Conservation (phyloP, 2,797 vertebrate species). For the Tenualosa ilisha region DNA sequence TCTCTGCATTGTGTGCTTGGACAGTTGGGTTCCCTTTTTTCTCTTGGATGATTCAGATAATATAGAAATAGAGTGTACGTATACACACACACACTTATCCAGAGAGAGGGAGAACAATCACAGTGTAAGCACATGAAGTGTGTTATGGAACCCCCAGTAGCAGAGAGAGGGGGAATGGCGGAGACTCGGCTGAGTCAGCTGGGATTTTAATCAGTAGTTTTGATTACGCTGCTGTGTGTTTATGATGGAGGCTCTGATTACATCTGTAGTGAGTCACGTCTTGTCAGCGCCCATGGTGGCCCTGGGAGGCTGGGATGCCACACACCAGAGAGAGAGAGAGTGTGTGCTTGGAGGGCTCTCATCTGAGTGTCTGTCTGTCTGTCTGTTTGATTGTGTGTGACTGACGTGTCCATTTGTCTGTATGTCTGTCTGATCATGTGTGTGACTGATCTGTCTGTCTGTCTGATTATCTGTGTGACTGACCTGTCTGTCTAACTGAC, state of each 20-base stretch:
- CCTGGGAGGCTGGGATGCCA: background rate
- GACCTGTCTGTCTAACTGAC: background rate
- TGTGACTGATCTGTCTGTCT: background rate
- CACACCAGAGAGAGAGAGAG: background rate
- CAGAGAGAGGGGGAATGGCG: background rate
- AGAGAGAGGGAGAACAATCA: background rate
- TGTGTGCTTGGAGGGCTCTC: background rate
- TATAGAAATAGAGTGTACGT: background rate
- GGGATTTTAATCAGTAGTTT: constrained; percentile 61
- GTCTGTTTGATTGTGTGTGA: background rate
- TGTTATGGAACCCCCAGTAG: background rate
- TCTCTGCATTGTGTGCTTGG: background rate
- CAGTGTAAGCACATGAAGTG: background rate
- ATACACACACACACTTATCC: background rate
- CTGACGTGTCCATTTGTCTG: background rate
- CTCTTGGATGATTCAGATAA: background rate
- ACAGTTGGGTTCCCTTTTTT: background rate
- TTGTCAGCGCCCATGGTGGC: background rate
- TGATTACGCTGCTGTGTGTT: constrained; percentile 52
- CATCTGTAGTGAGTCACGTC: constrained; percentile 42
- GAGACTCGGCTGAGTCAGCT: constrained; percentile 18
- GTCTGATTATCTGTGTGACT: background rate
- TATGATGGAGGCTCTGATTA: constrained; percentile 53
- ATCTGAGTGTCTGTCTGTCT: background rate
- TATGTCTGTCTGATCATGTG: background rate